Conservation (phyloP, 2,113 vertebrate species). For the Eublepharis macularius region DNA sequence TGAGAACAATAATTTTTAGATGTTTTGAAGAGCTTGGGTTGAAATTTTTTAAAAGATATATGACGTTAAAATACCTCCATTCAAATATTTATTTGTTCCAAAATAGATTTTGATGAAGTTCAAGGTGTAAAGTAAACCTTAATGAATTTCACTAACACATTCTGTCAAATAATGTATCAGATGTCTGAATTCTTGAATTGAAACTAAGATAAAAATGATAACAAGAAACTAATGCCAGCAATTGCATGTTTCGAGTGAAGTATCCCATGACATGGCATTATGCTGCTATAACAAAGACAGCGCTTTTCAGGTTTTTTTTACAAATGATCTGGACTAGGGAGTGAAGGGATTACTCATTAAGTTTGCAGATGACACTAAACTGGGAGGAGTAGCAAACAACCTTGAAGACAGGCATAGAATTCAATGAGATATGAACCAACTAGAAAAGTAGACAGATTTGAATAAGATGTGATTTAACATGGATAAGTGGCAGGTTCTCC, state of each 20-base stretch:
- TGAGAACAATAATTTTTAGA: constrained; percentile 64
- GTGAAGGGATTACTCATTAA: too few relatives aligned
- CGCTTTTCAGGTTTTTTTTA: too few relatives aligned
- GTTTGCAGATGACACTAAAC: too few relatives aligned
- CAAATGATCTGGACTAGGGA: too few relatives aligned
- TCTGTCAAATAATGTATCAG: not conserved
- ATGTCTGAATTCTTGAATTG: not conserved
- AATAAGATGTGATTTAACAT: too few relatives aligned
- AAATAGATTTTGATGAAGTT: not conserved
- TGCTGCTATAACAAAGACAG: not conserved
- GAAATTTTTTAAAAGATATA: constrained; percentile 45
- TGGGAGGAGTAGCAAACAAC: too few relatives aligned
- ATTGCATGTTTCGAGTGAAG: too few relatives aligned
- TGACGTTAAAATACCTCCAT: not conserved
- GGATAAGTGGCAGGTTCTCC: too few relatives aligned
- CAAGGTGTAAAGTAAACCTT: not conserved
- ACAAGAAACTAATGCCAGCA: not conserved
- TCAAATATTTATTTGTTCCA: constrained; percentile 29
- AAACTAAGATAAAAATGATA: not conserved
- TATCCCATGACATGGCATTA: not conserved
- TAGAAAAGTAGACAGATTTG: too few relatives aligned
- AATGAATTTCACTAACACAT: not conserved
- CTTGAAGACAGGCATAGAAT: too few relatives aligned
- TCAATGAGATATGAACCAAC: too few relatives aligned
- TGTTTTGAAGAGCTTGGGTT: constrained; percentile 56